These are phyloP conservation scores for Lophotriccus pileatus DNA, from an alignment of 2,797 vertebrate genomes.

Conservation along the genomic window DNA sequence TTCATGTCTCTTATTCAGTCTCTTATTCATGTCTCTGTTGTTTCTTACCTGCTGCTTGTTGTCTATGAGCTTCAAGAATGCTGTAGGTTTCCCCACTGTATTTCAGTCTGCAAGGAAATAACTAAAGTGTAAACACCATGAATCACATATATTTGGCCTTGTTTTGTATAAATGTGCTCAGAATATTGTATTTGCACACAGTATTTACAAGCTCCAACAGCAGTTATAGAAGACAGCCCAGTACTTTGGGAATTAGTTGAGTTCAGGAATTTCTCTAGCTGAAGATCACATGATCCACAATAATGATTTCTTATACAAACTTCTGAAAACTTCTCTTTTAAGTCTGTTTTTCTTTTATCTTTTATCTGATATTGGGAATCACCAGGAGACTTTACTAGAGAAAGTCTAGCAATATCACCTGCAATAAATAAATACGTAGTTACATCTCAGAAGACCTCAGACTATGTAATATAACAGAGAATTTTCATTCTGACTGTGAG, in stretches of 20 bases:
- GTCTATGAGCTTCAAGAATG: not conserved
- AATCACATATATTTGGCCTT: not conserved
- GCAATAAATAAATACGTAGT: fast-evolving
- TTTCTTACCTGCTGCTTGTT: not conserved
- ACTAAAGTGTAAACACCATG: not conserved
- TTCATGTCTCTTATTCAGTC: too few relatives aligned
- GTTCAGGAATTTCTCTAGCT: not conserved
- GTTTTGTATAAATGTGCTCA: not conserved
- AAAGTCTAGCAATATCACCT: not conserved
- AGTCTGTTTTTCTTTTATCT: not conserved
- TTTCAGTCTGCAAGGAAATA: not conserved
- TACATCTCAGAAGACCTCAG: not conserved
- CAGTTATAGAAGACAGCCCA: not conserved
- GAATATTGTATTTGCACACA: not conserved
- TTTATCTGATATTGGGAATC: not conserved
- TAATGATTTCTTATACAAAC: not conserved
- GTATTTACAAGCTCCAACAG: not conserved
- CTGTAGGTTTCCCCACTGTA: not conserved
- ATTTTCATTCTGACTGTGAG: not conserved
- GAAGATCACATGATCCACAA: not conserved
- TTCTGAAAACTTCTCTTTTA: not conserved
- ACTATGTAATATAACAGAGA: not conserved
- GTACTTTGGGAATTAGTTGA: not conserved
- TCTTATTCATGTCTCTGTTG: not conserved
- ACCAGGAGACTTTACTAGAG: not conserved